phyloP scores from a whole-genome alignment of 2,113 vertebrate genomes.

The Petrocephalus microphthalmus region DNA sequence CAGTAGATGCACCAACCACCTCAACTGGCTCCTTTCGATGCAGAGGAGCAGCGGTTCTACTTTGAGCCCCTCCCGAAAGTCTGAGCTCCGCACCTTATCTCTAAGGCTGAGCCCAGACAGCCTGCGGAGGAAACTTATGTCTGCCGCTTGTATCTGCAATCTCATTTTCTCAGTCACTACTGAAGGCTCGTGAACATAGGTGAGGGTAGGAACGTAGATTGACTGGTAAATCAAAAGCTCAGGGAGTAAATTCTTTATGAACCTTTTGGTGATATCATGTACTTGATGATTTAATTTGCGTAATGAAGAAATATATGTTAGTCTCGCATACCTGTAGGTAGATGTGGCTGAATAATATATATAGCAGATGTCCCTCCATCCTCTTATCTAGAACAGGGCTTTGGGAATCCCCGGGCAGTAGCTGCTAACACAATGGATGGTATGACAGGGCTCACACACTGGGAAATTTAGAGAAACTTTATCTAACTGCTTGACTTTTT shows the following conservation, averaged over 20 bases:
- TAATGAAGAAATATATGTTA: neutral
- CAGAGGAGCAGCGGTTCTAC: too few relatives aligned
- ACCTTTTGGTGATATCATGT: neutral
- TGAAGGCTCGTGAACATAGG: too few relatives aligned
- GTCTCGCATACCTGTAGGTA: neutral
- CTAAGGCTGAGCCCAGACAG: too few relatives aligned
- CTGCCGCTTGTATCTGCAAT: too few relatives aligned
- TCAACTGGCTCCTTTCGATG: too few relatives aligned
- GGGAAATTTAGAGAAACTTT: neutral
- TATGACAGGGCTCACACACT: neutral
- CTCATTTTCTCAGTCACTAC: too few relatives aligned
- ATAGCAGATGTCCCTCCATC: neutral
- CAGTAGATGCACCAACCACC: too few relatives aligned
- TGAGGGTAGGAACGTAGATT: too few relatives aligned
- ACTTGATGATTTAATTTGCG: neutral
- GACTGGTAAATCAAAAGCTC: too few relatives aligned
- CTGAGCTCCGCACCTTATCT: too few relatives aligned
- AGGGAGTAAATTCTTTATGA: neutral
- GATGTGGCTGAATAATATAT: neutral
- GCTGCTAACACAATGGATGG: neutral
- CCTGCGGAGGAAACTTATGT: too few relatives aligned
- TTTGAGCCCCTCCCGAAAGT: too few relatives aligned
- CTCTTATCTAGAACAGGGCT: neutral
- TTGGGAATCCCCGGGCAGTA: neutral
- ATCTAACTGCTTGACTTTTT: neutral